Percentiles rank a stretch among this genome's conserved stretches.
phyloP scores from a whole-genome alignment of 1,140 invertebrate genomes.

The Pseudomyrmex sp. region DNA sequence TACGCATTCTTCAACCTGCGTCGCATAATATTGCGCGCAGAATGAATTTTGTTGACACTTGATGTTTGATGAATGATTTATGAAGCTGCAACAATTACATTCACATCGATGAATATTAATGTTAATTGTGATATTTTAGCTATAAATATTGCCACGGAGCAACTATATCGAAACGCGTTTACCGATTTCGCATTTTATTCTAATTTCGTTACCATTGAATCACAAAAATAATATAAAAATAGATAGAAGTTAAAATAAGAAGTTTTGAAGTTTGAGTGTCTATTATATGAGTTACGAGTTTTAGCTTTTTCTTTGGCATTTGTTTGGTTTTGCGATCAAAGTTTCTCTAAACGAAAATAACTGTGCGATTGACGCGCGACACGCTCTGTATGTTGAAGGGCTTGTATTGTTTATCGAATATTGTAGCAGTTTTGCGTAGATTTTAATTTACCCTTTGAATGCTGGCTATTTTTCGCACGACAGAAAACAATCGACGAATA shows the following conservation, averaged over 20 bases:
- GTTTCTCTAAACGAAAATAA: not conserved
- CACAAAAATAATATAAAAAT: no score
- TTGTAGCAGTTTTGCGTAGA: slow-evolving; percentile 15
- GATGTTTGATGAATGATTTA: slow-evolving; percentile 36
- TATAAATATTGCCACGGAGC: slow-evolving; percentile 10
- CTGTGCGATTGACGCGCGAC: not conserved
- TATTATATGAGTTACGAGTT: no score
- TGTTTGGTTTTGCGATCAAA: slow-evolving; percentile 11
- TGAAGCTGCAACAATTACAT: slow-evolving; percentile 38
- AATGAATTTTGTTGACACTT: slow-evolving; percentile 34
- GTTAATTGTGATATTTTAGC: slow-evolving; percentile 40
- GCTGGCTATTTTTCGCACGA: slow-evolving; percentile 23
- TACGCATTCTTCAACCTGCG: slow-evolving; percentile 22
- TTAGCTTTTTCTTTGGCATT: no score
- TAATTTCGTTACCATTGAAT: no score
- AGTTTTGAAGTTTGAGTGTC: no score
- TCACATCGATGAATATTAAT: slow-evolving; percentile 29
- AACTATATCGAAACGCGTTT: not conserved
- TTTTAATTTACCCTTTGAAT: slow-evolving; percentile 46
- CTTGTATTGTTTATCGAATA: slow-evolving; percentile 25
- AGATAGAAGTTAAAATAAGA: no score
- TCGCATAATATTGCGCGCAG: slow-evolving; percentile 11
- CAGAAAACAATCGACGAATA: slow-evolving; percentile 37
- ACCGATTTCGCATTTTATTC: not conserved
- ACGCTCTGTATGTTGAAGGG: not conserved